Evolutionary conservation across 2,888 invertebrate species (phyloP).

Genomic region (Meiosimyza decipiens): DNA sequence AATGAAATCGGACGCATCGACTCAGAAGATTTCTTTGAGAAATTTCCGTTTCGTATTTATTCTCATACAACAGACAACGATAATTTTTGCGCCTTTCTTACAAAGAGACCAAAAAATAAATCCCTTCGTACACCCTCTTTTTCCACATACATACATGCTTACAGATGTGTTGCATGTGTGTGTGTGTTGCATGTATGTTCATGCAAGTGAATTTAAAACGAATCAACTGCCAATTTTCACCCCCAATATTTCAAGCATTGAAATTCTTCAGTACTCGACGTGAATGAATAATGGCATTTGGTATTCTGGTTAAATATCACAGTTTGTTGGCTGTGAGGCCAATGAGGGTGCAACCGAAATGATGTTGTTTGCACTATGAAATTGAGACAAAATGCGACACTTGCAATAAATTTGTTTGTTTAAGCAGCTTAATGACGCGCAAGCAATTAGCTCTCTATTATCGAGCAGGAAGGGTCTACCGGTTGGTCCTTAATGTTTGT

Average conservation of each 20-base stretch:
- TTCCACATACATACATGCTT: no score
- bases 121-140: no score
- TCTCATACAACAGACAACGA: no score
- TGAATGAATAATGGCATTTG: slow-evolving; percentile 9
- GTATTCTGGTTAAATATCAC: slow-evolving; percentile 31
- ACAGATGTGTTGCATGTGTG: no score
- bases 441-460: slow-evolving; percentile 62
- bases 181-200: no score
- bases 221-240: slow-evolving; percentile 20
- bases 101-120: no score
- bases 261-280: background rate
- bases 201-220: no score
- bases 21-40: no score
- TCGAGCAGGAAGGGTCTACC: background rate
- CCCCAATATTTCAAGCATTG: slow-evolving; percentile 18
- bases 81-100: no score
- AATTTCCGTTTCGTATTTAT: no score
- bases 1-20: no score
- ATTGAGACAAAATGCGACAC: slow-evolving; percentile 60
- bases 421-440: slow-evolving; percentile 64
- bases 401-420: slow-evolving; percentile 54
- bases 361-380: slow-evolving; percentile 55
- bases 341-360: background rate
- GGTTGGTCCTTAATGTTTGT: background rate
- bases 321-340: background rate